These are phyloP conservation scores for Ameiurus melas DNA, from an alignment of 2,113 vertebrate genomes.

Conservation along the genomic window DNA sequence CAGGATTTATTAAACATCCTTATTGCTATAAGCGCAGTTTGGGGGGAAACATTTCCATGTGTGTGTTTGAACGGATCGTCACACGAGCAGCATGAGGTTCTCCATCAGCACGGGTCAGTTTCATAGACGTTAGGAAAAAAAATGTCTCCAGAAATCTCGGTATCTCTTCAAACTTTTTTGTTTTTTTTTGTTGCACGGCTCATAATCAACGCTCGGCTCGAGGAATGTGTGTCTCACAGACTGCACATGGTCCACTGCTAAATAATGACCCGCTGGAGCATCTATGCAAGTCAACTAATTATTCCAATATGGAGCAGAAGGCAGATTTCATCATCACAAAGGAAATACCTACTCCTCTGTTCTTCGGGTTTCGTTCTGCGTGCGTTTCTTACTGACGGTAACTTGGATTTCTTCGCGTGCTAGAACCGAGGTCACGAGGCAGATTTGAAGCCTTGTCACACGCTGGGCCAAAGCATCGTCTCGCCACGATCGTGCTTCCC, in stretches of 20 bases:
- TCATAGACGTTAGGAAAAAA: constrained; percentile 31
- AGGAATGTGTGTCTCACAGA: constrained; percentile 34
- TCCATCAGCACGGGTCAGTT: constrained; percentile 15
- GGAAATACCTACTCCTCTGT: constrained; percentile 59
- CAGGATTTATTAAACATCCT: constrained; percentile 20
- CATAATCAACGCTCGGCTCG: constrained; percentile 31
- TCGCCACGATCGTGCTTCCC: constrained; percentile 59
- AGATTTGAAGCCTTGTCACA: constrained; percentile 68
- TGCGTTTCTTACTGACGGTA: constrained; percentile 56
- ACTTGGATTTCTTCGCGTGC: constrained; percentile 53
- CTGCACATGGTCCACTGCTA: constrained; percentile 45
- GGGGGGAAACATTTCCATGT: background rate
- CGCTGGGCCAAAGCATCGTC: constrained; percentile 59
- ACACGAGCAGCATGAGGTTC: constrained; percentile 17
- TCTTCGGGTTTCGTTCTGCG: constrained; percentile 64
- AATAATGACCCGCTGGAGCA: constrained; percentile 62
- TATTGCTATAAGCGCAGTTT: constrained; percentile 9
- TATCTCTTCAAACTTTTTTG: constrained; percentile 1
- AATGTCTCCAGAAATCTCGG: constrained; percentile 8
- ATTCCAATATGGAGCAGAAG: constrained; percentile 70
- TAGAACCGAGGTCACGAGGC: constrained; percentile 55
- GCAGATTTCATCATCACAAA: constrained; percentile 74
- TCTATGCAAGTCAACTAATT: constrained; percentile 70
- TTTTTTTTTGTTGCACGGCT: constrained; percentile 5
- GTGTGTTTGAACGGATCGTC: constrained; percentile 15